Evolutionary conservation across 2,888 invertebrate species (phyloP), one percentile per base, ranked within the genome.

Genomic region (Philereme vetulata): DNA sequence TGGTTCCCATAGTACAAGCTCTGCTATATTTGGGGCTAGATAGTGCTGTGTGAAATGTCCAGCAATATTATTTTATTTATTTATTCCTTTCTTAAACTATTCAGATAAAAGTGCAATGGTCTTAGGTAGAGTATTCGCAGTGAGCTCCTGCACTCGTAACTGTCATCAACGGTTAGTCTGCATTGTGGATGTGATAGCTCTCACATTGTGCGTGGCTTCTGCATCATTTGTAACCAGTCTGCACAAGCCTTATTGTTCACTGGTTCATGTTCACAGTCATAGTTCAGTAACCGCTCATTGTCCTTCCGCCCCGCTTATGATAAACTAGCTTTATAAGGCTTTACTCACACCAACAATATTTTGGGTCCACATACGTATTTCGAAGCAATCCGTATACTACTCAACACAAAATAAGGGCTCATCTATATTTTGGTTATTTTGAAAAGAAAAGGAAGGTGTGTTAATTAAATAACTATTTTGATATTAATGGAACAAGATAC

Each of bases 111-210:
- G 21, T 21, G 2, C 21, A 21, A 21, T 21, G 21, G 21, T 21
- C 21, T 21, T 21, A 21, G 21, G 21, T 21, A 21, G 21, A 21
- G 21, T 21, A 21, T 21, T 21, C 21, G 21, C 21, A 9, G 45
- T 32, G 6, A 33, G 52, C 58, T 51, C 58, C 48, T 42, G 45
- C 38, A 43, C 57, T 40, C 36, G 49, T 64, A 64, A 62, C 63
- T 67, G 65, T 65, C 60, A 52, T 61, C 43, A 64, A 60, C 64
- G 54, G 54, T 54, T 50, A 51, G 45, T 34, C 71, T 77, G 2
- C 72, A 49, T 56, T 49, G 56, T 60, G 56, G 21, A 46, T 44
- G 45, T 55, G 54, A 60, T 60, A 55, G 60, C 46, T 56, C 54
- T 58, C 57, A 50, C 50, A 54, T 54, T 58, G 57, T 54, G 57